Evolutionary conservation across 2,888 invertebrate species (phyloP).

Genomic region (Baccha elongata): DNA sequence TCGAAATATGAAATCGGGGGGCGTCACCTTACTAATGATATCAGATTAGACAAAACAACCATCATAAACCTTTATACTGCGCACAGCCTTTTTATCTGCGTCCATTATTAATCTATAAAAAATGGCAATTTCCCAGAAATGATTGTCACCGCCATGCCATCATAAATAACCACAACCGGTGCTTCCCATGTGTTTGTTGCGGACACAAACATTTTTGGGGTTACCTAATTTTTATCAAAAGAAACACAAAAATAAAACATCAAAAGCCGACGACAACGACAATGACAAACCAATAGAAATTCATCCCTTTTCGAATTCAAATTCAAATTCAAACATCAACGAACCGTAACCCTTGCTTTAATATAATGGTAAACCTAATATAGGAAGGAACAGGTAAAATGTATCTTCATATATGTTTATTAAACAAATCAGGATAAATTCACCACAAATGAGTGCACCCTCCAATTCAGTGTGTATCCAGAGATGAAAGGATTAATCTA

Average conservation of each 20-base stretch:
- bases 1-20: conserved; percentile 37
- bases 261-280: conserved; percentile 28
- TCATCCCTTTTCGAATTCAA: conserved; percentile 35
- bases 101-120: conserved; percentile 54
- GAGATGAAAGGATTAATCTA: conserved; percentile 79
- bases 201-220: conserved; percentile 18
- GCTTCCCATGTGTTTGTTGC: conserved; percentile 13
- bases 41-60: conserved; percentile 51
- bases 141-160: conserved; percentile 49
- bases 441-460: conserved; percentile 59
- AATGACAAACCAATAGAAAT: conserved; percentile 58
- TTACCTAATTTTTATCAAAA: not conserved
- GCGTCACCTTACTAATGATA: conserved; percentile 50
- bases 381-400: conserved; percentile 37
- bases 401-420: conserved; percentile 70
- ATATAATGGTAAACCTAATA: conserved; percentile 57
- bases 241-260: conserved; percentile 8
- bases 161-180: conserved; percentile 23
- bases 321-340: conserved; percentile 33
- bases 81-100: conserved; percentile 52
- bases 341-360: conserved; percentile 68
- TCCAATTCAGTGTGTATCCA: conserved; percentile 32
- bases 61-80: conserved; percentile 55
- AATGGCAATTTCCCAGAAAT: conserved; percentile 56
- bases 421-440: conserved; percentile 60